These are phyloP conservation scores for Parascotia fuliginaria DNA, from an alignment of 2,888 invertebrate genomes.

Conservation along the genomic window DNA sequence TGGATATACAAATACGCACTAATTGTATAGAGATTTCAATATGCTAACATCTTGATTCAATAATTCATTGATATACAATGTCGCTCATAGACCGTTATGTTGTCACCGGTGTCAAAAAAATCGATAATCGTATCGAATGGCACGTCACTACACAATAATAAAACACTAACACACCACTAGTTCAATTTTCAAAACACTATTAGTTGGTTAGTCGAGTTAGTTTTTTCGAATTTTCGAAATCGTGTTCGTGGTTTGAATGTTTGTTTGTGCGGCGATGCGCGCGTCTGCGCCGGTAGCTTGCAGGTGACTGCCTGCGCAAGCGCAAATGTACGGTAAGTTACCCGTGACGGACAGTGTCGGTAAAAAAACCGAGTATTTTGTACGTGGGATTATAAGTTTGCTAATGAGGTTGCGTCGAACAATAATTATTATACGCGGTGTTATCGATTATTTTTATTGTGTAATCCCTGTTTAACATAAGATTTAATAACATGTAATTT, in stretches of 20 bases:
- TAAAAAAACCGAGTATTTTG: slow-evolving; percentile 58
- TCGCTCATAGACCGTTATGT: slow-evolving; percentile 57
- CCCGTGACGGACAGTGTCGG: slow-evolving; percentile 63
- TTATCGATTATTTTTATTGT: slow-evolving; percentile 21
- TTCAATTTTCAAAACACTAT: slow-evolving; percentile 58
- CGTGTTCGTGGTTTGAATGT: slow-evolving; percentile 56
- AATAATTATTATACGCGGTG: slow-evolving; percentile 15
- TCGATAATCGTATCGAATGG: slow-evolving; percentile 65
- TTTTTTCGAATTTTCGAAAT: slow-evolving; percentile 56
- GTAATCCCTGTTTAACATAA: slow-evolving; percentile 21
- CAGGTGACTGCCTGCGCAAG: slow-evolving; percentile 78
- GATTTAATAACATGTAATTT: slow-evolving; percentile 4
- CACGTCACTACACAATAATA: slow-evolving; percentile 57
- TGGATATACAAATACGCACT: slow-evolving; percentile 7
- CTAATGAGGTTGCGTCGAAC: slow-evolving; percentile 35
- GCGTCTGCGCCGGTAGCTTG: slow-evolving; percentile 70
- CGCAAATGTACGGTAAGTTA: slow-evolving; percentile 57
- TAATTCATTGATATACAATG: slow-evolving; percentile 46
- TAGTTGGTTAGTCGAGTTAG: slow-evolving; percentile 64
- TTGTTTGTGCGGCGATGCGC: slow-evolving; percentile 57
- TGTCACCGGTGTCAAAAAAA: slow-evolving; percentile 65
- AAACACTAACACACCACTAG: slow-evolving; percentile 60
- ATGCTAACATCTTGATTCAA: slow-evolving; percentile 38
- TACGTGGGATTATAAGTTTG: slow-evolving; percentile 62
- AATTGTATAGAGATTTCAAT: slow-evolving; percentile 34